Conservation (phyloP, 1,140 invertebrate genomes). For the Macrocentrus cingulum region DNA sequence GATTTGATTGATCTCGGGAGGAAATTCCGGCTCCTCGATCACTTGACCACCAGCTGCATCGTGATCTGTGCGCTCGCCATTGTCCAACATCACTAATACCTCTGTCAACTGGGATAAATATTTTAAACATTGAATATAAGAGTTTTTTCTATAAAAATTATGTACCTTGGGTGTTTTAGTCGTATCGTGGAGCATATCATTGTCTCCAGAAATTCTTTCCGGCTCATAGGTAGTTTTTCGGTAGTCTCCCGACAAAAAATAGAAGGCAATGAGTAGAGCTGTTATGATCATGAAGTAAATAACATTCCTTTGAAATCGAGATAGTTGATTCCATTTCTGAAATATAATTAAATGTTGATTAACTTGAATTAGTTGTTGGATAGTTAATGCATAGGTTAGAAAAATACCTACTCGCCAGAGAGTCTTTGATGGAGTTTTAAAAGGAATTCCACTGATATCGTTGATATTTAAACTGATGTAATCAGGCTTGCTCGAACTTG, state of each 20-base stretch:
- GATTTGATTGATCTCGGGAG: constrained; percentile 52
- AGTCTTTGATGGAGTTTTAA: constrained; percentile 48
- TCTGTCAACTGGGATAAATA: constrained; percentile 34
- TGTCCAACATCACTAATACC: constrained; percentile 22
- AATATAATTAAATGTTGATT: constrained; percentile 6
- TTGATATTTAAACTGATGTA: constrained; percentile 55
- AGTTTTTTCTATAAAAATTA: neutral
- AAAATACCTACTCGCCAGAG: constrained; percentile 54
- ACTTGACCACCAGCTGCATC: constrained; percentile 40
- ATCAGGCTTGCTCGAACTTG: constrained; percentile 43
- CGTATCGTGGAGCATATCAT: constrained; percentile 43
- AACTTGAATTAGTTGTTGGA: too few relatives aligned
- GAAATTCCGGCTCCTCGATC: constrained; percentile 54
- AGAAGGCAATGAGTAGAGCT: constrained; percentile 61
- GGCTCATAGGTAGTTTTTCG: constrained; percentile 35
- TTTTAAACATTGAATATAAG: constrained; percentile 25
- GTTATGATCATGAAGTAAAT: constrained; percentile 65
- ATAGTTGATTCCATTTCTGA: constrained; percentile 82
- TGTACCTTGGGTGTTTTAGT: constrained; percentile 37
- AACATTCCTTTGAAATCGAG: constrained; percentile 77
- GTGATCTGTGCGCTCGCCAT: neutral
- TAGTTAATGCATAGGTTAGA: neutral
- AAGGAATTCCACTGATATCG: constrained; percentile 41
- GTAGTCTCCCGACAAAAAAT: constrained; percentile 57
- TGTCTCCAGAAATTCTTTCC: constrained; percentile 44